Conservation (phyloP, 2,113 vertebrate genomes). For the Cettia cetti region DNA sequence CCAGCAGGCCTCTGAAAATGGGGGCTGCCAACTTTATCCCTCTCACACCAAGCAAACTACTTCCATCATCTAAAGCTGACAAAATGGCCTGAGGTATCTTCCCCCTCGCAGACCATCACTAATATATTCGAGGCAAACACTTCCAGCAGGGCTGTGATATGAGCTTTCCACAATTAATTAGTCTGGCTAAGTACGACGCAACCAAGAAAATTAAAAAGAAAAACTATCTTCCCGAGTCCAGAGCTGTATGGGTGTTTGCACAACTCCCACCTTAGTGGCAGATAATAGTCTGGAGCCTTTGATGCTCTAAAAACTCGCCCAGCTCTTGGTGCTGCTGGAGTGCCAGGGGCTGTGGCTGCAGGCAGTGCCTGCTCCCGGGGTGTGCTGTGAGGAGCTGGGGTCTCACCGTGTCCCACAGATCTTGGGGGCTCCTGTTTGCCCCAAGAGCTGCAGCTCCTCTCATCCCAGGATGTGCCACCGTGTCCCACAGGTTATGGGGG, state of each 20-base stretch:
- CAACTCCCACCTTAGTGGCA: conserved; percentile 1
- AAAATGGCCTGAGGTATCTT: background rate
- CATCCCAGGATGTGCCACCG: background rate
- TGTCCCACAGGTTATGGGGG: background rate
- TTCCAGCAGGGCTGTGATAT: background rate
- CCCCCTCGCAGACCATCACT: background rate
- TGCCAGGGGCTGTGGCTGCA: background rate
- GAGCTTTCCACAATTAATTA: conserved; percentile 38
- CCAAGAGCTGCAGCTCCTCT: background rate
- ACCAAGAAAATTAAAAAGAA: conserved; percentile 23
- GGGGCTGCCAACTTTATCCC: background rate
- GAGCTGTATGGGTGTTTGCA: conserved; percentile 14
- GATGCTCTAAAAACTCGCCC: background rate
- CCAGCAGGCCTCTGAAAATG: fast-evolving
- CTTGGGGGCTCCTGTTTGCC: background rate
- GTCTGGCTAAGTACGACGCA: background rate
- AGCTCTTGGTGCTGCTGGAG: background rate
- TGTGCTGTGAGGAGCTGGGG: background rate
- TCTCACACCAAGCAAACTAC: background rate
- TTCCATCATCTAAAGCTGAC: background rate
- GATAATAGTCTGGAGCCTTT: conserved; percentile 32
- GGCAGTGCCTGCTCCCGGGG: background rate
- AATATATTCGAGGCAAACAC: background rate
- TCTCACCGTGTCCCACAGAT: background rate
- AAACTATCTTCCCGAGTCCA: background rate